phyloP scores from a whole-genome alignment of 2,888 invertebrate genomes.

The Chironomus tentans region DNA sequence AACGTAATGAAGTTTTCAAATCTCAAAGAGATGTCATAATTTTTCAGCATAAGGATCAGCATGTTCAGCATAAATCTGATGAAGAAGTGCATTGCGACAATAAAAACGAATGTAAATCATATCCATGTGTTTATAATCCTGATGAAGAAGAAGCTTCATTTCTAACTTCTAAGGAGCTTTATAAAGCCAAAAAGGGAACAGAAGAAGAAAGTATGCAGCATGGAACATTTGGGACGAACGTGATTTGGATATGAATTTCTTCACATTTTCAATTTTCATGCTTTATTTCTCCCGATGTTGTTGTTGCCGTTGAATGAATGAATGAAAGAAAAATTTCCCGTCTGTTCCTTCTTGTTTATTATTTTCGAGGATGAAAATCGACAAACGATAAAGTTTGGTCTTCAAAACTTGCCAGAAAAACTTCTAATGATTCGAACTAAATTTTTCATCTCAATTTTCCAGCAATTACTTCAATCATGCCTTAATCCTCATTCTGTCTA shows the following conservation, averaged over 20 bases:
- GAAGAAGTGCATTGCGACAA: too few relatives aligned
- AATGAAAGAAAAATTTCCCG: not conserved
- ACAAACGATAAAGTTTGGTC: not conserved
- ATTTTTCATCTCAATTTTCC: not conserved
- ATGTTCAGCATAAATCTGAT: too few relatives aligned
- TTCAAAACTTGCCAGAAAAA: not conserved
- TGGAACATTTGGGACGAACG: slow-evolving; percentile 20
- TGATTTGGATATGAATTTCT: slow-evolving; percentile 14
- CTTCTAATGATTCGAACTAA: not conserved
- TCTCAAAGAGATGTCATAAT: not conserved
- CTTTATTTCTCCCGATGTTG: too few relatives aligned
- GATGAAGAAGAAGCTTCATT: too few relatives aligned
- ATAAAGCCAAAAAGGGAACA: too few relatives aligned
- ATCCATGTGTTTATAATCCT: too few relatives aligned
- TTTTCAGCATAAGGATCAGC: too few relatives aligned
- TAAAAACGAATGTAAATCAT: too few relatives aligned
- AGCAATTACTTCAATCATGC: not conserved
- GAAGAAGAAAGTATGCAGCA: not conserved
- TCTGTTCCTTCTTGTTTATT: not conserved
- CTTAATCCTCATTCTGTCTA: not conserved
- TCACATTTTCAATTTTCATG: slow-evolving; percentile 22
- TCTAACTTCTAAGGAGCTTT: too few relatives aligned
- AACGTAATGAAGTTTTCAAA: not conserved
- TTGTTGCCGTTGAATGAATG: not conserved
- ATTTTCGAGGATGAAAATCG: not conserved